Conservation (phyloP, 2,888 invertebrate genomes). For the Arge pagana region DNA sequence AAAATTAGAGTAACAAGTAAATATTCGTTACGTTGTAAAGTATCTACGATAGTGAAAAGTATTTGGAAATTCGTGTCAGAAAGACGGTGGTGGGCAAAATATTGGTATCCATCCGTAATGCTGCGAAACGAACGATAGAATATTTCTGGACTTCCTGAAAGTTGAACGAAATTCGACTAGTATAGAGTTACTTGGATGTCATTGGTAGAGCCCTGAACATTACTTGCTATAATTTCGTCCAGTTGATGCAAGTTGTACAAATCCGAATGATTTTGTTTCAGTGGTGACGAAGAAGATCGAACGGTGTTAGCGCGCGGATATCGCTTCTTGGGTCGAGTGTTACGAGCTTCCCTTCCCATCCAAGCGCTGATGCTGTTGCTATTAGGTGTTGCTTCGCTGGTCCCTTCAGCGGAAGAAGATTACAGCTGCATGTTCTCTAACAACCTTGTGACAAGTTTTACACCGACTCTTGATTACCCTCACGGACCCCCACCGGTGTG, state of each 20-base stretch:
- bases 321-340: constrained; percentile 85
- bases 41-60: too few relatives aligned
- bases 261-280: constrained; percentile 43
- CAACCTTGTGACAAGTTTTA: constrained; percentile 79
- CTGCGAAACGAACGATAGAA: too few relatives aligned
- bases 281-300: constrained; percentile 61
- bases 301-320: constrained; percentile 76
- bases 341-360: constrained; percentile 90
- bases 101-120: too few relatives aligned
- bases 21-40: too few relatives aligned
- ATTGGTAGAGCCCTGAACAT: background rate
- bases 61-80: too few relatives aligned
- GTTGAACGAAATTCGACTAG: background rate
- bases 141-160: too few relatives aligned
- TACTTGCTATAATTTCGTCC: background rate
- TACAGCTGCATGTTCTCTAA: constrained; percentile 85
- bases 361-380: constrained; percentile 92
- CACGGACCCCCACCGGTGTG: constrained; percentile 93
- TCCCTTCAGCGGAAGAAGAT: constrained; percentile 86
- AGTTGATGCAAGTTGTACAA: background rate
- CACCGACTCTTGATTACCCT: constrained; percentile 88
- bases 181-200: background rate
- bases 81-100: too few relatives aligned
- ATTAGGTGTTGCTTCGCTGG: constrained; percentile 89
- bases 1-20: too few relatives aligned